Evolutionary conservation across 2,888 invertebrate genomes (phyloP).

Genomic region (Aleiodes leptofemur): DNA sequence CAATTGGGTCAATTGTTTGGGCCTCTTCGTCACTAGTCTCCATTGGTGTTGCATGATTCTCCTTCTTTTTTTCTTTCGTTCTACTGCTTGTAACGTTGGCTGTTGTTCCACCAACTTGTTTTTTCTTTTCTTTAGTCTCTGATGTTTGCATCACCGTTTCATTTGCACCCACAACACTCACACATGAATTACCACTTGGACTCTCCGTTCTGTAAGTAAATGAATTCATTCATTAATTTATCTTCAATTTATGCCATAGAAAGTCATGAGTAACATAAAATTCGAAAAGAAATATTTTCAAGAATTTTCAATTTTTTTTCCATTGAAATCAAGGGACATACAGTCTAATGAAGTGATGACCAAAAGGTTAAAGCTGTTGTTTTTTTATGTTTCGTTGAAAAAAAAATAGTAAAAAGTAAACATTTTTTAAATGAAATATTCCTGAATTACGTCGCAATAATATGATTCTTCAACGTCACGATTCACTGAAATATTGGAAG

Average conservation of each 20-base stretch:
- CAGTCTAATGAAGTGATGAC: too few species aligned
- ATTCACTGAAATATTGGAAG: background rate
- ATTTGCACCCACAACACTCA: constrained; percentile 55
- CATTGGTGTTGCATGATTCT: constrained; percentile 74
- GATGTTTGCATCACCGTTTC: constrained; percentile 59
- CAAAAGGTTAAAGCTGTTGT: too few species aligned
- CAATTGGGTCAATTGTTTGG: constrained; percentile 69
- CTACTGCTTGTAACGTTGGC: constrained; percentile 60
- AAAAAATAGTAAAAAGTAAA: too few species aligned
- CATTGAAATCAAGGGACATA: too few species aligned
- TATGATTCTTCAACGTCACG: background rate
- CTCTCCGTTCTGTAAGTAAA: constrained; percentile 62
- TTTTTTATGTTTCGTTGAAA: too few species aligned
- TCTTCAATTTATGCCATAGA: too few species aligned
- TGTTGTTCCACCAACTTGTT: constrained; percentile 59
- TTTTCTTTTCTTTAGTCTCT: constrained; percentile 68
- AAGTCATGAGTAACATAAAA: too few species aligned
- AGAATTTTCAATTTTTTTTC: too few species aligned
- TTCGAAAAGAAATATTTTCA: too few species aligned
- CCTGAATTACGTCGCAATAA: too few species aligned
- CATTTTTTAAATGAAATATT: too few species aligned
- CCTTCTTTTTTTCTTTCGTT: constrained; percentile 75
- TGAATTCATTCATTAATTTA: background rate
- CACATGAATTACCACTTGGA: constrained; percentile 52
- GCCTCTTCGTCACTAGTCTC: constrained; percentile 80